Evolutionary conservation across 2,888 invertebrate genomes (phyloP).

Genomic region (Ophion slaviceki): DNA sequence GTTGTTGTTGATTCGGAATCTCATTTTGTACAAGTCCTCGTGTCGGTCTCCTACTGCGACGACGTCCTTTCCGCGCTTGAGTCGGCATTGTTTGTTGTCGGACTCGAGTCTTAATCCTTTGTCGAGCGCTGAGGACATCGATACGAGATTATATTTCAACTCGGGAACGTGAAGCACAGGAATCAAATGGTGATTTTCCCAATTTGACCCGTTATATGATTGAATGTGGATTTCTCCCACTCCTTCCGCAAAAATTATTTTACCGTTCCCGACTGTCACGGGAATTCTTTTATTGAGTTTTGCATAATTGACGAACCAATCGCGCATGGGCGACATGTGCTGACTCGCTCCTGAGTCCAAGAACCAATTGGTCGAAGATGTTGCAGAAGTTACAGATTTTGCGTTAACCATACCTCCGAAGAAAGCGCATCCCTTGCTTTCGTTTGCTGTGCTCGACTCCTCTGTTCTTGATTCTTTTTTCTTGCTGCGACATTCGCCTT

Average conservation of each 20-base stretch:
- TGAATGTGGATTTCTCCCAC: slow-evolving; percentile 60
- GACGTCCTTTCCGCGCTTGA: slow-evolving; percentile 4
- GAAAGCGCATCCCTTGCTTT: slow-evolving; percentile 8
- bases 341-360: slow-evolving; percentile 66
- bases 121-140: slow-evolving; percentile 52
- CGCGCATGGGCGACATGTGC: slow-evolving; percentile 59
- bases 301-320: slow-evolving; percentile 58
- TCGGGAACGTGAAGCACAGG: slow-evolving; percentile 58
- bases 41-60: slow-evolving; percentile 55
- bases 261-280: slow-evolving; percentile 63
- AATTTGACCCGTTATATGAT: slow-evolving; percentile 62
- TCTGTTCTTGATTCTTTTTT: not conserved
- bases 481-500: slow-evolving; percentile 15
- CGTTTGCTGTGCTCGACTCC: not conserved
- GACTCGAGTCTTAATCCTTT: slow-evolving; percentile 54
- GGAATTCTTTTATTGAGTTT: not conserved
- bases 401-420: not conserved
- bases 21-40: slow-evolving; percentile 52
- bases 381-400: not conserved
- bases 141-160: slow-evolving; percentile 58
- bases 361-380: slow-evolving; percentile 33
- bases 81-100: slow-evolving; percentile 25
- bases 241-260: slow-evolving; percentile 20
- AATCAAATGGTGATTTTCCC: slow-evolving; percentile 56
- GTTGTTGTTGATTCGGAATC: slow-evolving; percentile 37